These are phyloP conservation scores for Chlorops oryzae DNA, from an alignment of 1,140 invertebrate species.

Conservation along the genomic window DNA sequence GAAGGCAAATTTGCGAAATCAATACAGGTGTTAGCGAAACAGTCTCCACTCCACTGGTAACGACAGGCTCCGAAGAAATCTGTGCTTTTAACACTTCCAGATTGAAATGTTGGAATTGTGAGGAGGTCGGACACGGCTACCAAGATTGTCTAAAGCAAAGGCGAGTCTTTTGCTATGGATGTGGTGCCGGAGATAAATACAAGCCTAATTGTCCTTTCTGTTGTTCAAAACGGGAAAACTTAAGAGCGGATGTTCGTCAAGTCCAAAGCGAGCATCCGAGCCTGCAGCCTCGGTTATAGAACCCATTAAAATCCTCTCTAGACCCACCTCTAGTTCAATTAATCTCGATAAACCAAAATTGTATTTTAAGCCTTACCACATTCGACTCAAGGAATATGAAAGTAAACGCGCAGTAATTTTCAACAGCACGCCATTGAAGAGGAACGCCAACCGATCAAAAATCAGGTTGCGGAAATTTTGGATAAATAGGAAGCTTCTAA, in stretches of 20 bases:
- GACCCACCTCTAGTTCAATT: background rate
- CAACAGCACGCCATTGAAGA: too few species aligned
- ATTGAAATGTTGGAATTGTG: conserved; percentile 11
- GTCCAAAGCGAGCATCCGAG: background rate
- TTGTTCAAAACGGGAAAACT: conserved; percentile 1
- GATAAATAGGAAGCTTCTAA: too few species aligned
- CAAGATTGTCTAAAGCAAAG: too few species aligned
- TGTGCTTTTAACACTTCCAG: background rate
- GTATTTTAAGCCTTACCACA: background rate
- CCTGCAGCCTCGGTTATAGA: too few species aligned
- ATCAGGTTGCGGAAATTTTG: too few species aligned
- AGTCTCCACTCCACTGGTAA: background rate
- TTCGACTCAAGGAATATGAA: background rate
- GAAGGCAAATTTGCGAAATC: too few species aligned
- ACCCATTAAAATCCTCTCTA: background rate
- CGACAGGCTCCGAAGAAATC: background rate
- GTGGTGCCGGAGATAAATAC: conserved; percentile 5
- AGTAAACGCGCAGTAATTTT: too few species aligned
- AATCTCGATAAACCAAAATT: background rate
- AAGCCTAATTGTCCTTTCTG: conserved; percentile 4
- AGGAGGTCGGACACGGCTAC: background rate
- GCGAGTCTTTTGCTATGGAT: conserved; percentile 14
- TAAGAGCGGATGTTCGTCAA: background rate
- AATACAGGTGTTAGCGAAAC: background rate
- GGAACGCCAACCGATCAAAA: too few species aligned